Conservation (phyloP, 2,113 vertebrate species). For the Climacteris rufus region DNA sequence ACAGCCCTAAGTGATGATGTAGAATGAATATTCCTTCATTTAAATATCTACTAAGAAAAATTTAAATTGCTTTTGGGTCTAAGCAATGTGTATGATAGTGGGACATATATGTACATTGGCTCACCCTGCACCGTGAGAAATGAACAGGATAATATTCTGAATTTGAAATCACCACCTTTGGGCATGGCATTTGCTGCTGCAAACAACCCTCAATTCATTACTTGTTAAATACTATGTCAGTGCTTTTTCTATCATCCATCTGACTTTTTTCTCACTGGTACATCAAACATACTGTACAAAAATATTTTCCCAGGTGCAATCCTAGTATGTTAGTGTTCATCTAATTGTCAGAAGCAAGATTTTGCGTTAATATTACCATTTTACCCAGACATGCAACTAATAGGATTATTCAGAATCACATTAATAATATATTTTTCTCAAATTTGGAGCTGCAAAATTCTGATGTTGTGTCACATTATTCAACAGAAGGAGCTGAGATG, state of each 20-base stretch:
- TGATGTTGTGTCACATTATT: background rate
- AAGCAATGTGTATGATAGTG: background rate
- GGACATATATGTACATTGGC: background rate
- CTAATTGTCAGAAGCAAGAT: background rate
- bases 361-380: background rate
- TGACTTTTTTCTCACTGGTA: background rate
- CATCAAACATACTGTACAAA: background rate
- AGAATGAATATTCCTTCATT: constrained; percentile 43
- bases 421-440: background rate
- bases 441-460: background rate
- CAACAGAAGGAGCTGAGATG: background rate
- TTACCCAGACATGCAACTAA: background rate
- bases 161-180: constrained; percentile 33
- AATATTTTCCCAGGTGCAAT: background rate
- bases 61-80: background rate
- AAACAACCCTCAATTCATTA: background rate
- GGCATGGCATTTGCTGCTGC: background rate
- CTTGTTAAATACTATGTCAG: background rate
- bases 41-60: constrained; percentile 27
- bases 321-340: background rate
- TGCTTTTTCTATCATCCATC: background rate
- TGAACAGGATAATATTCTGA: constrained; percentile 14
- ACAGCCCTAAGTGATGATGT: constrained; percentile 41
- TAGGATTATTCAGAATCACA: background rate
- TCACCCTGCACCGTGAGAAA: background rate